Evolutionary conservation across 2,113 vertebrate genomes (phyloP), one percentile per base, ranked within the genome.

Genomic region (Ivindomyrus marchei): DNA sequence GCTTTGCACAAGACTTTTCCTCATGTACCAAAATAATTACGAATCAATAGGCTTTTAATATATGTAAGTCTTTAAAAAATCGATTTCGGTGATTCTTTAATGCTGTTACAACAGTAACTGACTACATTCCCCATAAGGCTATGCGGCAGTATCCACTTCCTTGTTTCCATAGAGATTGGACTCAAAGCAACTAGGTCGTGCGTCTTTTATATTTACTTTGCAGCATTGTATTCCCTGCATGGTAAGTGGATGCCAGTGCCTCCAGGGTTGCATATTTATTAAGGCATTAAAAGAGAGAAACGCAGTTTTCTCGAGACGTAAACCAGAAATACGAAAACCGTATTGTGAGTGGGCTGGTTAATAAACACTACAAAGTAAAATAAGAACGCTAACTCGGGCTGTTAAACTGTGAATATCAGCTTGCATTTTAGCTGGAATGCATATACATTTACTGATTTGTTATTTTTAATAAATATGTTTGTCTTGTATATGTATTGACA

Each of bases 101-200:
- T 42, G 5, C 31, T 77, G 4, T 21, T n/a, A 50, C 9, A 50
- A 8, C 6, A 19, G 6, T 13, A 53, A 10, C 46, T 13, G 24
- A 39, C 24, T n/a, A 0, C 0, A 56, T 42, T 13, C 85, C 93
- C 94, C 93, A 94, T 21, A 94, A 94, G 94, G 89, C 93, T 91
- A 24, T 31, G 90, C 66, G 13, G n/a, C 3, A 21, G 36, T 11
- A 19, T 46, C 1, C 17, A n/a, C 70, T 88, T 27, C 46, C 89
- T 90, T 66, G 94, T 96, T 95, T 94, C 93, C 94, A 96, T 96
- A 92, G 95, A 94, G 93, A 95, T 93, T 47, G 77, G n/a, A 62
- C 91, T 88, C 49, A 62, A 31, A 31, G 11, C 83, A 2, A 85
- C 6, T 50, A 85, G n/a, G 8, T 46, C 70, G 0, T 11, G 11